Base-by-base conservation (phyloP, 1,140 invertebrate genomes). In the Drosophila lini region DNA sequence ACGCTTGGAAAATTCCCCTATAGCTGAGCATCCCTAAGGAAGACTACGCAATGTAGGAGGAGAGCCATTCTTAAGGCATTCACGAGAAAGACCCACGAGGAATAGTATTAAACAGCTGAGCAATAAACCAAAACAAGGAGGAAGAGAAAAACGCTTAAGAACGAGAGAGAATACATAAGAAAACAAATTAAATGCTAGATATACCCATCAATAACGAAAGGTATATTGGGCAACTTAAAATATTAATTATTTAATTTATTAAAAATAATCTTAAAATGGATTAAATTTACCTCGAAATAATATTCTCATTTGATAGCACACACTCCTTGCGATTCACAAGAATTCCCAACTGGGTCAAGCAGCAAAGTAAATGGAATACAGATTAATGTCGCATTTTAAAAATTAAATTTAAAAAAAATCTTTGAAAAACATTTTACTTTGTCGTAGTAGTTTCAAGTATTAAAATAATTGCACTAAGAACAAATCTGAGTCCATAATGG, bases 51-150 rank as follows among this genome's bases (percentile, higher is more conserved):
- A n/a, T 6, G 6, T 13, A 74, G 40, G 36, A 48, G 15, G 38
- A 22, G 13, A 58, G 11, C 2, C n/a, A 7, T 6, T 13, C 10
- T 19, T 4, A 36, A 36, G 13, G 22, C 22, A 55, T 53, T 41
- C 3, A 13, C 22, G n/a, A 5, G 6, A 7, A 31, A 45, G 13
- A 48, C 36, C 36, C 34, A 57, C 32, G 44, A 71, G 38, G 34
- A 53, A 16, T 28, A 8, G 34, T 25, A 60, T 41, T 11, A 38
- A 52, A 50, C 47, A 74, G 68, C 58, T 58, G 73, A 67, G 45
- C 15, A 42, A 9, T 65, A 63, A 31, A 40, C 13, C 44, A 74
- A 36, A 42, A 25, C 56, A 68, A 28, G 56, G 25, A 47, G 60
- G 32, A 41, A 65, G 60, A 74, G 41, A 22, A 69, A 32, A 60